Evolutionary conservation across 2,113 vertebrate genomes (phyloP), one percentile per base, ranked within the genome.

Genomic region (Rousettus leschenaultii): DNA sequence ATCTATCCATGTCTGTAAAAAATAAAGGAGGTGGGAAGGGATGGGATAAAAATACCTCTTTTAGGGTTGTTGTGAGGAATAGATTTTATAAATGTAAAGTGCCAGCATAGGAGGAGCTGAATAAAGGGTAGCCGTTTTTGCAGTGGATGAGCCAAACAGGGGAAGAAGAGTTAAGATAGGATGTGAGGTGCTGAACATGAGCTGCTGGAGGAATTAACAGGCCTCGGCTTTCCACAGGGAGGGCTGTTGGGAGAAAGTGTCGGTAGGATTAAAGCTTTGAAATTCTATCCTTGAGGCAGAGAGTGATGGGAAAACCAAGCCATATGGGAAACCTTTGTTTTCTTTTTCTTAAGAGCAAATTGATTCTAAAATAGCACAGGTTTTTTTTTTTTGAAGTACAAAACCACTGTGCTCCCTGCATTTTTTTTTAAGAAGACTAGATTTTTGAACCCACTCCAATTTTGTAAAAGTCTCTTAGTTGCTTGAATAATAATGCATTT

Each of bases 281-380:
- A 38, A 71, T 94, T 13, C 30, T 84, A 3, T 71, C n/a, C 35
- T 24, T 61, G 73, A 2, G 79, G 40, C 21, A 21, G 38, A 22
- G n/a, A 24, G 5, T 91, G 70, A 51, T 78, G 28, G 63, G 18
- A 77, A 70, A 95, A 77, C 35, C 19, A 38, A 43, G 19, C 40
- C 55, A 83, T 33, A 40, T 59, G 40, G 43, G 70, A 51, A 35
- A 65, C 13, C 26, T 83, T 94, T 82, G 28, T 82, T 88, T 79
- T 86, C 5, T 94, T 90, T 87, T 77, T 88, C 77, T 84, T 30
- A 33, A 94, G 38, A 83, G 61, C 77, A 83, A 68, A 71, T 94
- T 24, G 28, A 45, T 85, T 51, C n/a, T 68, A 43, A 80, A 40
- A 40, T 57, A 73, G 33, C 57, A 30, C 21, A 86, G 57, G 45